Evolutionary conservation across 2,888 invertebrate species (phyloP).

Genomic region (Drepana falcataria): DNA sequence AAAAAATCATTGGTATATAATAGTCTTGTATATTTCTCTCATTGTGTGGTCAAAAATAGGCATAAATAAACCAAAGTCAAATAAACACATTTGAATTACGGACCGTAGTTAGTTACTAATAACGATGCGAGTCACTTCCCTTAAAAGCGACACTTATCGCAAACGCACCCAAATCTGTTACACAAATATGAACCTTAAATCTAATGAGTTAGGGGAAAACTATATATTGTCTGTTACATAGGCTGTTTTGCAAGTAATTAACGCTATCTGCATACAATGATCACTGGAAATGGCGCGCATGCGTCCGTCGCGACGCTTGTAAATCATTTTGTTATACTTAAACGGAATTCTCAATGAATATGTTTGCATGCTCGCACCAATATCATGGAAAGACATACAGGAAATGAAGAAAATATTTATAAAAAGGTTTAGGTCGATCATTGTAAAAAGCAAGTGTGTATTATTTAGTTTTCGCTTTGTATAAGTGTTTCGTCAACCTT

Average conservation of each 20-base stretch:
- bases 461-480: no score
- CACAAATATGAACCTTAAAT: background rate
- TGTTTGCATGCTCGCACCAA: background rate
- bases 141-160: background rate
- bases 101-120: background rate
- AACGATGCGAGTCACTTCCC: background rate
- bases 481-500: no score
- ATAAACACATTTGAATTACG: background rate
- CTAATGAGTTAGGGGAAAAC: background rate
- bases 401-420: no score
- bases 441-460: no score
- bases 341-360: conserved; percentile 14
- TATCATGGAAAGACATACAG: no score
- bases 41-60: no score
- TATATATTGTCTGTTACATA: background rate
- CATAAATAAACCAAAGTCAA: background rate
- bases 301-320: conserved; percentile 9
- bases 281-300: conserved; percentile 12
- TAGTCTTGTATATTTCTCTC: no score
- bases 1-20: no score
- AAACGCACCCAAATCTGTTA: background rate
- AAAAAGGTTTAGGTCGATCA: no score
- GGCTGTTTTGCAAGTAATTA: background rate
- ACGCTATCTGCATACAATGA: conserved; percentile 23
- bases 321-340: conserved; percentile 12